These are phyloP conservation scores for Melanerpes formicivorus DNA, from an alignment of 2,113 vertebrate genomes.

Conservation along the genomic window DNA sequence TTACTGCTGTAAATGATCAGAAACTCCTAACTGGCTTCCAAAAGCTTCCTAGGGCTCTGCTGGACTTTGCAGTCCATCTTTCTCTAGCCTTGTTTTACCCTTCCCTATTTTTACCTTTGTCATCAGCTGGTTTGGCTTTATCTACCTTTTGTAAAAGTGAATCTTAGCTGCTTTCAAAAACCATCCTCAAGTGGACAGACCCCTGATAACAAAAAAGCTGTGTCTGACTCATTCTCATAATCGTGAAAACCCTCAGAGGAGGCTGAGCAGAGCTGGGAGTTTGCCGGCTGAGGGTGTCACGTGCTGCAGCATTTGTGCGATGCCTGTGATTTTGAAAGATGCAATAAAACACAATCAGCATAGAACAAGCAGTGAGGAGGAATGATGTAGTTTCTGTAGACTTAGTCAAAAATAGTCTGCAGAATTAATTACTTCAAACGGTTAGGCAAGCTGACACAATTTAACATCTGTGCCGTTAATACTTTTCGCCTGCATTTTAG, in stretches of 20 bases:
- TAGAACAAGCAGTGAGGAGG: neutral
- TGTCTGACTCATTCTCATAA: neutral
- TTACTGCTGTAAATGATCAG: neutral
- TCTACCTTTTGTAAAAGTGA: neutral
- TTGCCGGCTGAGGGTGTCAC: neutral
- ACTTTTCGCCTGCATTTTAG: neutral
- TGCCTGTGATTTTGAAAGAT: neutral
- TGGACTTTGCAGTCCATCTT: neutral
- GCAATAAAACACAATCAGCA: neutral
- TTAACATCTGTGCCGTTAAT: constrained; percentile 48
- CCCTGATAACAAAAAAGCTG: neutral
- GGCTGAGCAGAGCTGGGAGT: neutral
- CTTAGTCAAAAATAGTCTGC: constrained; percentile 38
- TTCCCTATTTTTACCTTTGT: neutral
- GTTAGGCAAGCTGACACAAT: constrained; percentile 43
- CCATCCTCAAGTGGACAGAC: neutral
- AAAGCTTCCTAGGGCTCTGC: neutral
- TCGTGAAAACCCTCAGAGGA: neutral
- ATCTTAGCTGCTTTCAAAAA: neutral
- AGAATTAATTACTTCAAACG: constrained; percentile 35
- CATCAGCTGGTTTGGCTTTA: neutral
- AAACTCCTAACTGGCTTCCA: neutral
- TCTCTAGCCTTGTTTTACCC: neutral
- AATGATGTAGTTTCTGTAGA: neutral
- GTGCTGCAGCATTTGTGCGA: neutral